phyloP scores from a whole-genome alignment of 2,797 vertebrate genomes.

The Acestrorhynchus altus region DNA sequence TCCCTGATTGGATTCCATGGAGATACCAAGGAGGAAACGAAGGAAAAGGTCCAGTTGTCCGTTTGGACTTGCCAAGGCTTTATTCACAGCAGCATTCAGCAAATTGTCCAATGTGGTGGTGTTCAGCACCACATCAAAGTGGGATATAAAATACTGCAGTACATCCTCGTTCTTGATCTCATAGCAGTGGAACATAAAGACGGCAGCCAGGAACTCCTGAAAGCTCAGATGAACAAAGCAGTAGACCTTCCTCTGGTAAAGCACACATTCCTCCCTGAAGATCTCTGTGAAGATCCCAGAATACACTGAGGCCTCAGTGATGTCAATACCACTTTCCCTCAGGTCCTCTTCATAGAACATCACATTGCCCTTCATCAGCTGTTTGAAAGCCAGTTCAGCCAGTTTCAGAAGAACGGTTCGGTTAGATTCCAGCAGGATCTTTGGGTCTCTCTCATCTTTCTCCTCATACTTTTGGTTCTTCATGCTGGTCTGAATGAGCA shows the following conservation, averaged over 20 bases:
- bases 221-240: background rate
- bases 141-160: background rate
- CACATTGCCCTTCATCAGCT: background rate
- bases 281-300: background rate
- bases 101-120: background rate
- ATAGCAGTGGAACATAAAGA: background rate
- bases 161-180: background rate
- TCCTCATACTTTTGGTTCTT: background rate
- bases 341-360: background rate
- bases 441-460: background rate
- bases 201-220: background rate
- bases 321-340: background rate
- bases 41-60: background rate
- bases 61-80: background rate
- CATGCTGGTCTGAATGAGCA: background rate
- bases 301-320: background rate
- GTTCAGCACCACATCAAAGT: too few relatives aligned
- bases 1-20: background rate
- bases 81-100: background rate
- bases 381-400: background rate
- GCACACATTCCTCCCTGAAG: background rate
- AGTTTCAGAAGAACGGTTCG: background rate
- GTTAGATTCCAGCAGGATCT: background rate
- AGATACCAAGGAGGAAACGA: background rate
- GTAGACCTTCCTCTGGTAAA: background rate